Evolutionary conservation across 2,797 vertebrate genomes (phyloP).

Genomic region (Pogonophryne albipinna): DNA sequence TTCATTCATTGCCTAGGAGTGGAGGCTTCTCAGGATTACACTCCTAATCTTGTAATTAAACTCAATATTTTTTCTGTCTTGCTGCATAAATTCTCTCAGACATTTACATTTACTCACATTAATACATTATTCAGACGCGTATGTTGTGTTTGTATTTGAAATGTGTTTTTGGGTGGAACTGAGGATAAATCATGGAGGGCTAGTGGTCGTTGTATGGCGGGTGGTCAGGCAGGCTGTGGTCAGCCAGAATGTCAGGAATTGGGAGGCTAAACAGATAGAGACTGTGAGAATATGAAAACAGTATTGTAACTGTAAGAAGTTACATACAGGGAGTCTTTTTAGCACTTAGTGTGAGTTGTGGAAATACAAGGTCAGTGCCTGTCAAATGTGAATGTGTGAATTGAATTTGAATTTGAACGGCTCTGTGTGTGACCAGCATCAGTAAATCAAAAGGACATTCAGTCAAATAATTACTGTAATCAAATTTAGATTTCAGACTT

Average conservation of each 20-base stretch:
- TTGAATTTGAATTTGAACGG: conserved; percentile 41
- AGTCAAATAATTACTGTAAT: background rate
- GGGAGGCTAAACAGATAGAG: conserved; percentile 50
- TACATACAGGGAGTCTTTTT: conserved; percentile 47
- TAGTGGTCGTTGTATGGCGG: conserved; percentile 13
- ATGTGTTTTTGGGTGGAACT: conserved; percentile 29
- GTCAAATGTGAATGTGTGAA: background rate
- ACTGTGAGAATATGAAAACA: conserved; percentile 60
- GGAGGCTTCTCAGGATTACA: conserved; percentile 56
- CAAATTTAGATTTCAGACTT: background rate
- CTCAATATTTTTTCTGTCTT: conserved; percentile 17
- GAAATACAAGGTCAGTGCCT: background rate
- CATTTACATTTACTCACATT: background rate
- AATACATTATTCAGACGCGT: conserved; percentile 4
- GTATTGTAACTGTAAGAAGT: conserved; percentile 37
- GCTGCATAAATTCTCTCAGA: conserved; percentile 2
- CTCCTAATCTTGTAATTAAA: conserved; percentile 62
- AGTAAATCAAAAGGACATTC: background rate
- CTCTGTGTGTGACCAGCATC: background rate
- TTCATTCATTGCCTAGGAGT: conserved; percentile 66
- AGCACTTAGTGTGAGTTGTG: background rate
- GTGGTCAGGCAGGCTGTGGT: conserved; percentile 62
- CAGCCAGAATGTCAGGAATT: conserved; percentile 60
- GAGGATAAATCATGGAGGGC: conserved; percentile 40
- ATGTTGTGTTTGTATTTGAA: conserved; percentile 4